Evolutionary conservation across 1,140 invertebrate genomes (phyloP).

Genomic region (Drosophila suzukii): DNA sequence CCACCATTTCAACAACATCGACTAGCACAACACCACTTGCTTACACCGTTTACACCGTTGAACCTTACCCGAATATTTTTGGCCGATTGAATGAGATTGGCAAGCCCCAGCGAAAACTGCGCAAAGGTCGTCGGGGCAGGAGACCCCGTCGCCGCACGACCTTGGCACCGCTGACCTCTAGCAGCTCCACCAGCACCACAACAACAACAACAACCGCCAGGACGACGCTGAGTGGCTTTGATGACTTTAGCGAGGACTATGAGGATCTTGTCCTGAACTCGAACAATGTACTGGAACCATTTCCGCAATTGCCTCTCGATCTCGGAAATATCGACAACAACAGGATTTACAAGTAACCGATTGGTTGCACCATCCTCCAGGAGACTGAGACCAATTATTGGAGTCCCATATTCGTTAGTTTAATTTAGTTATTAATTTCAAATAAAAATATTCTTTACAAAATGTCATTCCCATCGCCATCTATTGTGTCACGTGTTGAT

Average conservation of each 20-base stretch:
- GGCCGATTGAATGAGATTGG: conserved; percentile 6
- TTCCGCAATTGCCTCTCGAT: conserved; percentile 41
- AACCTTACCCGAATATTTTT: conserved; percentile 55
- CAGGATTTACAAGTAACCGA: conserved; percentile 11
- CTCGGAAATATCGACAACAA: conserved; percentile 56
- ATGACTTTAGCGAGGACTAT: conserved; percentile 36
- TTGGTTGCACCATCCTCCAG: neutral
- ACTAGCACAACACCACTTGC: conserved; percentile 12
- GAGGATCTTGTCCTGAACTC: conserved; percentile 15
- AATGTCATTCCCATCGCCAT: neutral
- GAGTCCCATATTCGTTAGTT: neutral
- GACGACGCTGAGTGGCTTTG: neutral
- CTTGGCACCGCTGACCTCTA: conserved; percentile 8
- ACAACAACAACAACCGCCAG: conserved; percentile 26
- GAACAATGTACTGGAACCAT: conserved; percentile 48
- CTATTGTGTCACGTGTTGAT: too few relatives aligned
- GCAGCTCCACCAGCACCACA: conserved; percentile 17
- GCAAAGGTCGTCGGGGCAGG: conserved; percentile 45
- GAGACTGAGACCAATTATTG: conserved; percentile 23
- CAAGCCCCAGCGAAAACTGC: conserved; percentile 13
- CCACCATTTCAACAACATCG: conserved; percentile 11
- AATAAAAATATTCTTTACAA: conserved; percentile 3
- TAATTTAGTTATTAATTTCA: neutral
- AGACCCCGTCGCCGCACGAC: conserved; percentile 49
- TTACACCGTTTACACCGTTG: conserved; percentile 23